A percentile compares a stretch with the other conserved stretches of the same genome.
Evolutionary conservation across 2,888 invertebrate species (phyloP).

Genomic region (Geophilus truncorum): DNA sequence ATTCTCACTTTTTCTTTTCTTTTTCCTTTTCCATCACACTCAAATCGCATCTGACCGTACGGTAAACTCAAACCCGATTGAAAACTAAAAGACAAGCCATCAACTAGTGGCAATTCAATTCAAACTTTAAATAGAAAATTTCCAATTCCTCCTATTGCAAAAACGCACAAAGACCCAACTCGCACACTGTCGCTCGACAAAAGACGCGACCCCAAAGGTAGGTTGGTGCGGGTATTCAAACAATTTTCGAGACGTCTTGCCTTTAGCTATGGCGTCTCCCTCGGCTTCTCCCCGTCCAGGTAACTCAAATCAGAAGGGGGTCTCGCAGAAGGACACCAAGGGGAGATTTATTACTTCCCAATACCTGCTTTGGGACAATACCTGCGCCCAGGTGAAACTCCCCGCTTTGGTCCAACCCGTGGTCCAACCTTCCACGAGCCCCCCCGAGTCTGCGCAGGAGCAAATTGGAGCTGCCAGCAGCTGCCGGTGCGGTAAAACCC

Average conservation of each 20-base stretch:
- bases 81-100: background rate
- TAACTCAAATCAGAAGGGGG: conserved; percentile 15
- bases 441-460: background rate
- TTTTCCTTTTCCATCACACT: background rate
- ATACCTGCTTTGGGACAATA: conserved; percentile 11
- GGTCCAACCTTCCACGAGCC: background rate
- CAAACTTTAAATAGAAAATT: conserved; percentile 7
- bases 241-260: conserved; percentile 15
- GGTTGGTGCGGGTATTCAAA: background rate
- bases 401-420: background rate
- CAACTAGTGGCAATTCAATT: conserved; percentile 17
- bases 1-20: background rate
- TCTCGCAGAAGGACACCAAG: background rate
- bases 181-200: background rate
- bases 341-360: conserved; percentile 4
- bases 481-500: background rate
- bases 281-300: background rate
- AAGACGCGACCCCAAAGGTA: background rate
- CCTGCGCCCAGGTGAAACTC: conserved; percentile 3
- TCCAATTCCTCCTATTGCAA: conserved; percentile 5
- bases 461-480: background rate
- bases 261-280: background rate
- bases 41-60: background rate
- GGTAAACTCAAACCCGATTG: background rate
- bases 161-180: background rate